Conservation (phyloP, 2,113 vertebrate species). For the Varanus salvator region DNA sequence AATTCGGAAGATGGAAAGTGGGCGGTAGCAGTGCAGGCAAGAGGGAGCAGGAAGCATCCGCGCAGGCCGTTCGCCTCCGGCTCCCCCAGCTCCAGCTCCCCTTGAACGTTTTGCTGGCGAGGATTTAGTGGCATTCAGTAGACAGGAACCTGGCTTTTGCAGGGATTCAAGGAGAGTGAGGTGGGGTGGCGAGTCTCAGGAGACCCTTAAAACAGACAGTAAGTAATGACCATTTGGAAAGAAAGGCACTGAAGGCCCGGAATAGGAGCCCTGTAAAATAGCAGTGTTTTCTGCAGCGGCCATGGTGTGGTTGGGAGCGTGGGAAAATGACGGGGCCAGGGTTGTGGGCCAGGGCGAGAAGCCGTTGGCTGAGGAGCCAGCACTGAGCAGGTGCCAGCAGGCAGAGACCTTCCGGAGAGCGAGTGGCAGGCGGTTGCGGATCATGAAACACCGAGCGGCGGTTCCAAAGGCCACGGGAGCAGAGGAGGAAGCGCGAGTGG, state of each 20-base stretch:
- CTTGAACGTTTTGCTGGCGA: background rate
- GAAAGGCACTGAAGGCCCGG: no score
- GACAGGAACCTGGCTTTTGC: background rate
- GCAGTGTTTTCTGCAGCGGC: background rate
- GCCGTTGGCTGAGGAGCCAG: background rate
- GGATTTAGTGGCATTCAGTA: background rate
- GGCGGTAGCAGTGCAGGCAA: background rate
- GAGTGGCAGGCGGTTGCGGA: slow-evolving; percentile 17
- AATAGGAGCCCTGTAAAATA: background rate
- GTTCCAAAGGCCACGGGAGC: background rate
- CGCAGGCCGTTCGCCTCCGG: no score
- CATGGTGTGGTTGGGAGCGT: slow-evolving; percentile 4
- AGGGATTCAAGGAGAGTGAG: background rate
- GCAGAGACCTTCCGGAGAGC: slow-evolving; percentile 13
- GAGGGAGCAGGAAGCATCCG: background rate
- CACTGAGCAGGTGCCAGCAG: background rate
- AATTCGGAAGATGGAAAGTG: background rate
- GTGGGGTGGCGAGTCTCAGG: background rate
- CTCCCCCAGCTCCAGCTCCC: no score
- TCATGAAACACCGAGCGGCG: slow-evolving; percentile 13
- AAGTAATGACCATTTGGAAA: background rate
- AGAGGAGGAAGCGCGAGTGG: slow-evolving; percentile 12
- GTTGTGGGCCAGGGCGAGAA: background rate
- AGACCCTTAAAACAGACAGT: background rate
- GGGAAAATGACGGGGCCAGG: slow-evolving; percentile 31